Evolutionary conservation across 2,113 vertebrate species (phyloP).

Genomic region (Copsychus sechellarum): DNA sequence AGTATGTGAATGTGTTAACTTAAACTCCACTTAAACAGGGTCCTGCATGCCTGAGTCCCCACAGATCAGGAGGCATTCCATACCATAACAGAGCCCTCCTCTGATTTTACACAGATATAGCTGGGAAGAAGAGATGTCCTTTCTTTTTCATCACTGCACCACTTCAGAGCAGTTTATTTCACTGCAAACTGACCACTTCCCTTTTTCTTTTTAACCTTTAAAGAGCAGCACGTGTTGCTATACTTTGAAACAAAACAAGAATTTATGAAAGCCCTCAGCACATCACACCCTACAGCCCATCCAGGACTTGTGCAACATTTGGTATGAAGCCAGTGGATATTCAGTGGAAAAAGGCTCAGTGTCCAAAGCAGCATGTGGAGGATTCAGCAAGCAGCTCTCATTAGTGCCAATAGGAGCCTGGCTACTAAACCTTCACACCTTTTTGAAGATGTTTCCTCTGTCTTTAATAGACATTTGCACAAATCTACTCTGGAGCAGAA

Average conservation of each 20-base stretch:
- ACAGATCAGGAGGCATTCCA: background rate
- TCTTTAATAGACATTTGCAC: conserved; percentile 37
- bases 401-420: background rate
- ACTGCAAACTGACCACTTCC: background rate
- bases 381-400: background rate
- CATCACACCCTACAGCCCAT: background rate
- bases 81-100: background rate
- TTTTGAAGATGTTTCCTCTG: conserved; percentile 9
- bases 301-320: background rate
- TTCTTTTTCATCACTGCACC: background rate
- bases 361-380: background rate
- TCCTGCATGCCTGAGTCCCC: background rate
- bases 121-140: background rate
- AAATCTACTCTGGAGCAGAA: background rate
- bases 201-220: background rate
- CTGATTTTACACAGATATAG: background rate
- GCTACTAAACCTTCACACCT: conserved; percentile 20
- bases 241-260: background rate
- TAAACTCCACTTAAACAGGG: background rate
- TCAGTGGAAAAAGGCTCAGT: background rate
- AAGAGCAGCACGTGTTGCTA: background rate
- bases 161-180: background rate
- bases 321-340: background rate
- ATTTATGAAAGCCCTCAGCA: background rate
- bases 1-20: background rate